Conservation (phyloP, 2,888 invertebrate genomes). For the Digitonthophagus gazella region DNA sequence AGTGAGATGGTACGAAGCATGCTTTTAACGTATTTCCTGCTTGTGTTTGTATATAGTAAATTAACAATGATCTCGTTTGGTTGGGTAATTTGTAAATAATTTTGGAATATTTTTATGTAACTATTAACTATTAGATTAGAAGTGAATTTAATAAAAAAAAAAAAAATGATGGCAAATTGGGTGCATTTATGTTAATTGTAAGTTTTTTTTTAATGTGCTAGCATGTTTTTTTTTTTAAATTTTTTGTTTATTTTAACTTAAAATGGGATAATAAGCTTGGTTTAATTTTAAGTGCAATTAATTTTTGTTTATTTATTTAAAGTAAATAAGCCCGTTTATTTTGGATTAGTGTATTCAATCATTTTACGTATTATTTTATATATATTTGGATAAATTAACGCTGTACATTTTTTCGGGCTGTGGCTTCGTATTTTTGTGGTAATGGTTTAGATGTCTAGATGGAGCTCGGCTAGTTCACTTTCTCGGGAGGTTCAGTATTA, state of each 20-base stretch:
- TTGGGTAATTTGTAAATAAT: no score
- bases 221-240: no score
- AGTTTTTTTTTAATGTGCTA: background rate
- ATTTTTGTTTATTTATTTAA: no score
- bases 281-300: no score
- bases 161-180: no score
- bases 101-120: background rate
- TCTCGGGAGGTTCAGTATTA: constrained; percentile 62
- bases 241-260: background rate
- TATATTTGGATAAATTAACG: background rate
- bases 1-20: background rate
- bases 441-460: constrained; percentile 61
- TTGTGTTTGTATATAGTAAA: no score
- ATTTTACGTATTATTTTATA: background rate
- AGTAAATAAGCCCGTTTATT: no score
- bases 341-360: no score
- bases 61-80: no score
- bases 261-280: no score
- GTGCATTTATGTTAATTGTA: no score
- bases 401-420: constrained; percentile 34
- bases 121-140: background rate
- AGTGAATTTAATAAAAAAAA: no score
- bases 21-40: background rate
- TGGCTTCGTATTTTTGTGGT: constrained; percentile 50
- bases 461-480: constrained; percentile 63